Conservation (phyloP, 2,888 invertebrate species). For the Macrophya annulata region DNA sequence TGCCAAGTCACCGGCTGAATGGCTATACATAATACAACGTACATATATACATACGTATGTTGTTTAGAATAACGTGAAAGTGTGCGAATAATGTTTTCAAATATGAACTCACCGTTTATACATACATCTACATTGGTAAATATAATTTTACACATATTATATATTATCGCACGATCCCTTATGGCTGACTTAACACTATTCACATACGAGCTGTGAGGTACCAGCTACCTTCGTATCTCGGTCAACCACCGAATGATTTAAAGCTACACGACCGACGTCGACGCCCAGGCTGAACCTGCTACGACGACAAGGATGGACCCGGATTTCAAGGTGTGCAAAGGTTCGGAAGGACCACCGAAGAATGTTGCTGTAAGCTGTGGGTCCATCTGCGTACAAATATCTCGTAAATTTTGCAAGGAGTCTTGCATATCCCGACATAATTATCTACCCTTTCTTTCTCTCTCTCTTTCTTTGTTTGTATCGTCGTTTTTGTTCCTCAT, state of each 20-base stretch:
- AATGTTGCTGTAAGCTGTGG: not conserved
- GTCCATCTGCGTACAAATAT: conserved; percentile 33
- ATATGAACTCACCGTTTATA: not conserved
- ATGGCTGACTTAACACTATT: not conserved
- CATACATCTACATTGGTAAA: not conserved
- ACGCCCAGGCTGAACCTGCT: conserved; percentile 25
- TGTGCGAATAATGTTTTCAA: not conserved
- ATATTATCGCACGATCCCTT: conserved; percentile 2
- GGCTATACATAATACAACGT: not conserved
- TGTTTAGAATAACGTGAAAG: not conserved
- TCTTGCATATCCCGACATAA: conserved; percentile 36
- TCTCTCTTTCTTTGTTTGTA: not conserved
- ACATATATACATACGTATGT: not conserved
- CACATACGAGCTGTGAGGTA: not conserved
- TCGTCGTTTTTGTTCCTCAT: not conserved
- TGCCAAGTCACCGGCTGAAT: not conserved
- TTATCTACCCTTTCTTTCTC: conserved; percentile 9
- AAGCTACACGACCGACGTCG: conserved; percentile 41
- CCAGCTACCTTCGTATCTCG: conserved; percentile 15
- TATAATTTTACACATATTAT: not conserved
- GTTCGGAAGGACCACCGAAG: not conserved
- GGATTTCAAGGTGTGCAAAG: conserved; percentile 10
- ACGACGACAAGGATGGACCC: conserved; percentile 42
- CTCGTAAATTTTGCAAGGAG: conserved; percentile 41
- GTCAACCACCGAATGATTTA: conserved; percentile 37